phyloP scores from a whole-genome alignment of 2,888 invertebrate genomes.

The Cephus pygmeus region DNA sequence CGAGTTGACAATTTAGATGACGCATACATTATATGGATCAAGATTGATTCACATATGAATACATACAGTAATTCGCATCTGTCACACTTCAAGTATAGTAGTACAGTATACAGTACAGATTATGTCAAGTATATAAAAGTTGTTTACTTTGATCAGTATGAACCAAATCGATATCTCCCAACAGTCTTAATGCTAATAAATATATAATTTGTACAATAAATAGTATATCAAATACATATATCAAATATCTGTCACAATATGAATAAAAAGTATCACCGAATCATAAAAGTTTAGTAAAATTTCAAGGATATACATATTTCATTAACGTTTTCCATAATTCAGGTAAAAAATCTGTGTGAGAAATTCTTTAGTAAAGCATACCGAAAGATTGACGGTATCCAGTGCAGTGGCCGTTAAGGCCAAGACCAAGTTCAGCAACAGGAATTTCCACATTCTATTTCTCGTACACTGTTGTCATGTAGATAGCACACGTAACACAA shows the following conservation, averaged over 20 bases:
- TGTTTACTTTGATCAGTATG: background rate
- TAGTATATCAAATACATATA: background rate
- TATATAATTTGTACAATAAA: background rate
- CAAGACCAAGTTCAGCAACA: conserved; percentile 12
- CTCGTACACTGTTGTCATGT: conserved; percentile 8
- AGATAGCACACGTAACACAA: conserved; percentile 16
- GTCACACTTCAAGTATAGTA: background rate
- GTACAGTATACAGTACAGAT: background rate
- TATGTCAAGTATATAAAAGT: background rate
- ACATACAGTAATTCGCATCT: background rate
- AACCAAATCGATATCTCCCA: background rate
- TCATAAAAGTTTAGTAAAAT: background rate
- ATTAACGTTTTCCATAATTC: background rate
- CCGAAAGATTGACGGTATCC: conserved; percentile 9
- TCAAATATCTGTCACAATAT: background rate
- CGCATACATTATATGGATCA: background rate
- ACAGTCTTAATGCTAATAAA: background rate
- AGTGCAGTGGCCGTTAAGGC: conserved; percentile 14
- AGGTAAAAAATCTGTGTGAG: background rate
- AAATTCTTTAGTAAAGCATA: background rate
- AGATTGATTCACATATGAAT: background rate
- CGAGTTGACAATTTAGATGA: background rate
- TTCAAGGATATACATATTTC: background rate
- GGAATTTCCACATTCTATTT: conserved; percentile 26
- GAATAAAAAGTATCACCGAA: background rate